These are phyloP conservation scores for Bombus ignitus DNA, from an alignment of 1,140 invertebrate species.

Conservation along the genomic window DNA sequence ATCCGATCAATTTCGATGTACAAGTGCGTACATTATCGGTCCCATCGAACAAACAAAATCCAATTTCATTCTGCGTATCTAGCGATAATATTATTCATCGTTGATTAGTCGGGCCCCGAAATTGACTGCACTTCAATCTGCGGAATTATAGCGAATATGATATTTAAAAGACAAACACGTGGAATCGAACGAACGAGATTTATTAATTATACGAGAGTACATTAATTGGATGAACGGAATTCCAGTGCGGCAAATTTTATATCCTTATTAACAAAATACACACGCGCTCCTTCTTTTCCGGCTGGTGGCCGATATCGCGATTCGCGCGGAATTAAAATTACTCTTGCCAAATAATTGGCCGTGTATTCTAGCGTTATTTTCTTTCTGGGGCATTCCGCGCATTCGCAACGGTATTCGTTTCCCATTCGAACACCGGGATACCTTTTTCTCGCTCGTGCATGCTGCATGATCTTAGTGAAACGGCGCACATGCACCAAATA, in stretches of 20 bases:
- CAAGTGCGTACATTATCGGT: too few relatives aligned
- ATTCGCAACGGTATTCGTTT: background rate
- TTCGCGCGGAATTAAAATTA: background rate
- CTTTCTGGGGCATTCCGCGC: background rate
- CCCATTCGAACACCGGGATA: background rate
- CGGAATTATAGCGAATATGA: background rate
- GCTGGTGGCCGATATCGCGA: background rate
- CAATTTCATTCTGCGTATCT: background rate
- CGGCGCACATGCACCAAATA: background rate
- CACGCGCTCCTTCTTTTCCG: too few relatives aligned
- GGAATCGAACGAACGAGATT: background rate
- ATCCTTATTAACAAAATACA: background rate
- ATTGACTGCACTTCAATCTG: background rate
- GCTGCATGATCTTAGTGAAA: background rate
- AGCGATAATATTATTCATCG: conserved; percentile 3
- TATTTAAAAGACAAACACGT: conserved; percentile 27
- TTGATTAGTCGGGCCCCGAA: conserved; percentile 2
- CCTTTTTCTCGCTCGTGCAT: background rate
- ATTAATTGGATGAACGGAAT: conserved; percentile 29
- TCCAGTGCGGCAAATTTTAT: background rate
- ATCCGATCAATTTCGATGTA: too few relatives aligned
- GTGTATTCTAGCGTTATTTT: background rate
- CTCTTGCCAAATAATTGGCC: background rate
- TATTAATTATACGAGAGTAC: conserved; percentile 17
- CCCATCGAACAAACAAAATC: background rate